Conservation (phyloP, 1,140 invertebrate species). For the fruit fly (Drosophila melanogaster) region DNA sequence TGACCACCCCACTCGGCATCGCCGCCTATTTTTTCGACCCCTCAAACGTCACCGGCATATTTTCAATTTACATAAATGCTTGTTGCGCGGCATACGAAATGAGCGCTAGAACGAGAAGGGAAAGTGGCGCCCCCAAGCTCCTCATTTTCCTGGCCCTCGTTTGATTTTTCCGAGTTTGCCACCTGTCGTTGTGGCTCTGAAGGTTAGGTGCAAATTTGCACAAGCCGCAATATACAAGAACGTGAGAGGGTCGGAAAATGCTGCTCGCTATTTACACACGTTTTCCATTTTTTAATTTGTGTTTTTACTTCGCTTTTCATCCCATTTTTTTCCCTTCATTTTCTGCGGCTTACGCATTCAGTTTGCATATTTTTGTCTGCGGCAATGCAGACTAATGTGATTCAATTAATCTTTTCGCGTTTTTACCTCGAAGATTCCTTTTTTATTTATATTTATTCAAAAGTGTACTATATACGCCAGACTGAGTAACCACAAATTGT, state of each 20-base stretch:
- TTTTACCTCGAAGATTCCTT: background rate
- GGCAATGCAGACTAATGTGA: conserved; percentile 55
- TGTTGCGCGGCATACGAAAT: conserved; percentile 75
- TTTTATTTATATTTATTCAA: background rate
- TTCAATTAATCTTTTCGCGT: conserved; percentile 64
- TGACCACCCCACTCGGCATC: conserved; percentile 42
- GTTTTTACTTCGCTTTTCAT: conserved; percentile 47
- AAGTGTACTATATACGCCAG: conserved; percentile 3
- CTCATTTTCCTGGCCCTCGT: background rate
- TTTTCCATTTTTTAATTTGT: conserved; percentile 70
- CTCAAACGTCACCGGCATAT: conserved; percentile 64
- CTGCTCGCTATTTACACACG: conserved; percentile 63
- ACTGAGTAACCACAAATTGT: conserved; percentile 50
- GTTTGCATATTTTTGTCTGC: conserved; percentile 65
- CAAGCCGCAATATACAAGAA: conserved; percentile 41
- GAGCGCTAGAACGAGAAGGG: conserved; percentile 39
- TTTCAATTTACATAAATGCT: conserved; percentile 83
- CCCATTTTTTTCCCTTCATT: conserved; percentile 2
- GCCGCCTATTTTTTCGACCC: conserved; percentile 29
- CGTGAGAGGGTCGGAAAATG: conserved; percentile 30
- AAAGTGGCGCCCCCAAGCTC: background rate
- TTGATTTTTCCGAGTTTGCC: conserved; percentile 5
- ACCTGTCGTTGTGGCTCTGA: conserved; percentile 54
- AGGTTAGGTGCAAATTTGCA: conserved; percentile 63
- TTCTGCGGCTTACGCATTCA: conserved; percentile 62